These are phyloP conservation scores for Petrosia ficiformis DNA, from an alignment of 37 sponge, comb jelly and placozoan genomes.

Conservation along the genomic window DNA sequence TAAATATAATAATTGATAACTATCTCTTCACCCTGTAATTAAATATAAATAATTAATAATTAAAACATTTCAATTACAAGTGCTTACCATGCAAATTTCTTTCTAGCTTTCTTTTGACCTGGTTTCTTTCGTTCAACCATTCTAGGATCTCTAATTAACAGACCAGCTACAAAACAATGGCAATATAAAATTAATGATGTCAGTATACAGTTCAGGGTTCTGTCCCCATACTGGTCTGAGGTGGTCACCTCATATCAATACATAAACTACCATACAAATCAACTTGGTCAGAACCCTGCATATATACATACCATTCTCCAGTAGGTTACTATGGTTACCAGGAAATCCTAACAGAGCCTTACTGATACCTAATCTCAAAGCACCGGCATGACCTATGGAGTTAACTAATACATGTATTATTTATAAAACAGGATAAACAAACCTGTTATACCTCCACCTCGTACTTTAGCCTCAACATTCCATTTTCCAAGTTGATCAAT, in stretches of 20 bases:
- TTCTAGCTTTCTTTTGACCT: slow-evolving; percentile 89
- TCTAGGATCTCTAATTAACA: slow-evolving; percentile 63
- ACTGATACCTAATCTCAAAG: slow-evolving; percentile 73
- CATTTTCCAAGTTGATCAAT: slow-evolving; percentile 29
- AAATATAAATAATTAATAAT: background rate
- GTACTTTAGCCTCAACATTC: slow-evolving; percentile 41
- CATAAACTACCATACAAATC: background rate
- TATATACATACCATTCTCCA: slow-evolving; percentile 23
- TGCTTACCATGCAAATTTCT: slow-evolving; percentile 84
- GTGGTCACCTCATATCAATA: no score
- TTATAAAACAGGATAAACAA: background rate
- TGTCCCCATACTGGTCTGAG: no score
- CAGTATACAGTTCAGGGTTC: background rate
- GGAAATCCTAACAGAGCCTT: slow-evolving; percentile 54
- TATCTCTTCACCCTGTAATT: background rate
- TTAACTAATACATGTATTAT: background rate
- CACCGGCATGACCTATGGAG: slow-evolving; percentile 79
- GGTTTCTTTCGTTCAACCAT: slow-evolving; percentile 88
- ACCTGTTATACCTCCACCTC: slow-evolving; percentile 76
- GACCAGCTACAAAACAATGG: slow-evolving; percentile 22
- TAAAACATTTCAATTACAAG: background rate
- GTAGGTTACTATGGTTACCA: slow-evolving; percentile 9
- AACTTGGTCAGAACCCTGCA: slow-evolving; percentile 7
- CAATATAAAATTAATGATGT: background rate
- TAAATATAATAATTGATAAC: background rate